Conservation (phyloP, 2,113 vertebrate species). For the Isichthys henryi region DNA sequence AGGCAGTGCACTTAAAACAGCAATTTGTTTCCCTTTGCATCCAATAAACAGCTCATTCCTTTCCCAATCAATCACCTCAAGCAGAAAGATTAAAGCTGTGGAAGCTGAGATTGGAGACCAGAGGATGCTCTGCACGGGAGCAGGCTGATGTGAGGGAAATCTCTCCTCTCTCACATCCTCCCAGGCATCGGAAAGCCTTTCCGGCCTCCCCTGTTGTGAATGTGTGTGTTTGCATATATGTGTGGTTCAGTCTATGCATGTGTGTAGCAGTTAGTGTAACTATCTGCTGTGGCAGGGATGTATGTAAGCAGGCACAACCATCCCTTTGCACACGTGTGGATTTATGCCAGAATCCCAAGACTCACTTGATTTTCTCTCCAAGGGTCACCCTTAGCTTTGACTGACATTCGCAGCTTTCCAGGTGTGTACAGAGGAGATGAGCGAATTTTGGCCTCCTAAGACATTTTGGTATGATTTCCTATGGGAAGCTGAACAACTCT, state of each 20-base stretch:
- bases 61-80: slow-evolving; percentile 67
- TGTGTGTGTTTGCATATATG: not conserved
- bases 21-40: slow-evolving; percentile 72
- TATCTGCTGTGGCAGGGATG: not conserved
- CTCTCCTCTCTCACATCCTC: not conserved
- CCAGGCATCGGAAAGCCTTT: not conserved
- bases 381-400: not conserved
- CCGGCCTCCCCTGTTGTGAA: not conserved
- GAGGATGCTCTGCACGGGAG: not conserved
- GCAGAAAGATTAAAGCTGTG: slow-evolving; percentile 63
- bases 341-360: not conserved
- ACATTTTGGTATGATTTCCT: not conserved
- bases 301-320: not conserved
- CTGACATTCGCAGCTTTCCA: not conserved
- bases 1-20: slow-evolving; percentile 58
- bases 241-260: not conserved
- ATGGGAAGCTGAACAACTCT: not conserved
- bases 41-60: slow-evolving; percentile 73
- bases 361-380: not conserved
- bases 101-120: slow-evolving; percentile 13
- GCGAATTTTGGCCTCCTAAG: not conserved
- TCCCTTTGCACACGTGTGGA: not conserved
- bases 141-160: not conserved
- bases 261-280: not conserved
- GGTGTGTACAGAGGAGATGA: not conserved